Evolutionary conservation across 1,140 invertebrate genomes (phyloP).

Genomic region (Ptiloglossa arizonensis): DNA sequence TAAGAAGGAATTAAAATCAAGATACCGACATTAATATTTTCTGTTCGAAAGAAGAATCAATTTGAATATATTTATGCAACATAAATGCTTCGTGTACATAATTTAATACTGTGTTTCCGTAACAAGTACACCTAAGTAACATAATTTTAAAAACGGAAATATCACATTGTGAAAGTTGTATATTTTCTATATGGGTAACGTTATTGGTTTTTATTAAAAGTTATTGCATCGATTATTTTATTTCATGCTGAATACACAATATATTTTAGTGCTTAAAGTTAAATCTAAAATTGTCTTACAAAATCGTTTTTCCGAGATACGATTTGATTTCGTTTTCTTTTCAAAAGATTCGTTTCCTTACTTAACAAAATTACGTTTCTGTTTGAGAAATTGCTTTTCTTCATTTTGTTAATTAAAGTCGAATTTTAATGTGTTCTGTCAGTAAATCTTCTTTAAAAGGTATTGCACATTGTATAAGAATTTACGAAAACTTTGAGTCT

Average conservation of each 20-base stretch:
- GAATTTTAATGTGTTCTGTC: not conserved
- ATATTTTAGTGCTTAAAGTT: not conserved
- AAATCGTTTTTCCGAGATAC: not conserved
- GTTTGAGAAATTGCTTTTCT: not conserved
- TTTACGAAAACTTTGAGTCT: too few relatives aligned
- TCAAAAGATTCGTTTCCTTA: not conserved
- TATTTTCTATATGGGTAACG: too few relatives aligned
- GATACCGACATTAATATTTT: too few relatives aligned
- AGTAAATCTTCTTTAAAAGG: not conserved
- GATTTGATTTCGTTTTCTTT: slow-evolving; percentile 7
- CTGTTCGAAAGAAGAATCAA: not conserved
- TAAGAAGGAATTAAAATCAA: too few relatives aligned
- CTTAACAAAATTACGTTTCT: not conserved
- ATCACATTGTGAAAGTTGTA: too few relatives aligned
- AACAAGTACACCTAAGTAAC: not conserved
- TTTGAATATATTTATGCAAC: not conserved
- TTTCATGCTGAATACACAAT: too few relatives aligned
- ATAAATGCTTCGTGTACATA: not conserved
- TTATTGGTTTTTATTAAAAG: not conserved
- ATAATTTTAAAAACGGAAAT: not conserved
- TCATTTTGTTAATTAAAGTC: too few relatives aligned
- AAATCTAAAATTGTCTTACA: not conserved
- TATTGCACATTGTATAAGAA: too few relatives aligned
- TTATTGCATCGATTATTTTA: not conserved
- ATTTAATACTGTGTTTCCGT: not conserved